Percentiles rank a stretch among this genome's conserved stretches.
Conservation (phyloP, 2,113 vertebrate genomes). For the Pseudolaguvia tuberculata region DNA sequence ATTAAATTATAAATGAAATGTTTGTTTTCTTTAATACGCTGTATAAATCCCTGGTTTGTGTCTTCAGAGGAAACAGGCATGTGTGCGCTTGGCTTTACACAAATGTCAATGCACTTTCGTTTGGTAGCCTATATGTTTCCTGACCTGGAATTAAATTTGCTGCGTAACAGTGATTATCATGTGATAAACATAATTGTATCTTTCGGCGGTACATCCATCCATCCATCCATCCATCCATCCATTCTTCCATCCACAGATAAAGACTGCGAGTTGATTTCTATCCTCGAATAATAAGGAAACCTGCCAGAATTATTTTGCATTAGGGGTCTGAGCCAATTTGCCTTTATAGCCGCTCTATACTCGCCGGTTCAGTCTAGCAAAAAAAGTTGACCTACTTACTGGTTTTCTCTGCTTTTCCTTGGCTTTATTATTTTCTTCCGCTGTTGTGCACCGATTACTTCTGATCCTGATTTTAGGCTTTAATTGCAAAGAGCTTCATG, state of each 20-base stretch:
- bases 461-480: neutral
- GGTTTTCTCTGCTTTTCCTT: slow-evolving; percentile 57
- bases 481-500: neutral
- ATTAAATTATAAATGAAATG: too few species aligned
- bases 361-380: slow-evolving; percentile 66
- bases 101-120: neutral
- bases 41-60: neutral
- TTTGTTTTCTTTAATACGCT: neutral
- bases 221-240: too few species aligned
- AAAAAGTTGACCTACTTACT: slow-evolving; percentile 71
- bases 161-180: neutral
- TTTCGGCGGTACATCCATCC: neutral
- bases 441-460: neutral
- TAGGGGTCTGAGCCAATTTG: slow-evolving; percentile 31
- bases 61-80: neutral
- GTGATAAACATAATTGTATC: neutral
- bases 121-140: neutral
- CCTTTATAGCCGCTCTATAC: slow-evolving; percentile 3
- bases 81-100: neutral
- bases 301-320: slow-evolving; percentile 6
- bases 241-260: too few species aligned
- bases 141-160: neutral
- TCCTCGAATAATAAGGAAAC: neutral
- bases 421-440: slow-evolving; percentile 21
- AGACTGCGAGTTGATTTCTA: neutral